Evolutionary conservation across 2,797 vertebrate genomes (phyloP), one percentile per base, ranked within the genome.

Genomic region (Carapus acus): DNA sequence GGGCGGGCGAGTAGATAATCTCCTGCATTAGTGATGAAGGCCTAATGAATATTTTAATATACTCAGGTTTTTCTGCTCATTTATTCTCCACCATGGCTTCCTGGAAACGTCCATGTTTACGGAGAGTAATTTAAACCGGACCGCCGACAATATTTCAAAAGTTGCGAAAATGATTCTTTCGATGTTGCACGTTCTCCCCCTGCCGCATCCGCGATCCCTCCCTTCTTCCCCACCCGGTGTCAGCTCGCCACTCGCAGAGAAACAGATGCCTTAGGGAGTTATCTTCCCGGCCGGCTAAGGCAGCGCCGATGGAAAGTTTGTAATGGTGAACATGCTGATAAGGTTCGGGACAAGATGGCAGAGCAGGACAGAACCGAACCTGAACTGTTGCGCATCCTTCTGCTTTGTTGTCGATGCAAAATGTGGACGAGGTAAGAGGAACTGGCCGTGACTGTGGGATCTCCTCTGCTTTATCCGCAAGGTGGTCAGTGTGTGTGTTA

Each of bases 11-110:
- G 82, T 82, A 84, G 73, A 82, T 90, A 87, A 88, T 88, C 87
- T 86, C 69, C 58, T 86, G 81, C 87, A 90, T 90, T 85, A 90
- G 88, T 90, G 87, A 90, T 89, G 80, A 83, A 78, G 77, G 62
- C 69, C 75, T 84, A 82, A 88, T 89, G 83, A 90, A 90, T 90
- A 87, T 89, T 90, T 89, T 76, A 90, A 80, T 80, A 63, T 77
- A 75, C 78, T 81, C 84, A 75, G 79, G n/a, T 86, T 86, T 83
- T 79, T 84, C 76, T 73, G 60, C 63, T 79, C 78, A 68, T 84
- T 82, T 80, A 68, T 85, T 78, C 79, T 54, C 56, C 1, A 20
- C 65, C 60, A 73, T 56, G 29, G 76, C 80, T 77, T 74, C 50
- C 54, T 18, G 76, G 72, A 74, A 78, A 74, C 78, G 29, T 87